Base-by-base conservation (phyloP, 1,140 invertebrate species). In the Diachasmimorpha longicaudata region DNA sequence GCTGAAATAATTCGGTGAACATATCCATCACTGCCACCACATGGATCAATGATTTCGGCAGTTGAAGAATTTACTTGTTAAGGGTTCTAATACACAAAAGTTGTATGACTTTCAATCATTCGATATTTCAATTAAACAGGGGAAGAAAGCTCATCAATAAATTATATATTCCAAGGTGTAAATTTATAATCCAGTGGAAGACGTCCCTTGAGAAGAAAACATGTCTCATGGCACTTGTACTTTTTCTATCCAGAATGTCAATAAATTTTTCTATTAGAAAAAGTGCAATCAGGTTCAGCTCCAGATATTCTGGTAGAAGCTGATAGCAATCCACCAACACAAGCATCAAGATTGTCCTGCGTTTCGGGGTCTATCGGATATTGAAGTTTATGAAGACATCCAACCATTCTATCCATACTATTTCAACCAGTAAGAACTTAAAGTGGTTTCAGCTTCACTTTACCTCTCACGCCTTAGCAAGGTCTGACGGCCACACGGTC, bases 401-500 rank as follows among this genome's bases (percentile, higher is more conserved):
- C n/a, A 3, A 11, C 25, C 6, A 52, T 11, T 31, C 9, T n/a
- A 21, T 55, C 46, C 19, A 58, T 72, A 72, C 70, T 52, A 52
- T 55, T 58, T 52, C 23, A 58, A 55, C 8, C 44, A 19, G 21
- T 21, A 39, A 58, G 39, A 55, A 46, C 39, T 74, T 63, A 67
- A 42, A 67, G 58, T 74, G 23, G 72, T 42, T 74, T 44, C 66
- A 21, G 63, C 58, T 66, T 66, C 42, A 46, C 37, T 66, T 67
- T 39, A 63, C 42, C 39, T 5, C 72, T 39, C 9, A 14, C 31
- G 25, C 25, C 71, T 72, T 39, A 36, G 21, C 55, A 19, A 66
- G 72, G 6, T 74, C 72, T 63, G 25, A 39, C 46, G 55, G 72
- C 63, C 72, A 74, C 66, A 74, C 66, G 72, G 58, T 74, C 58